These are phyloP conservation scores for Microctonus hyperodae DNA, from an alignment of 2,888 invertebrate genomes.

Conservation along the genomic window DNA sequence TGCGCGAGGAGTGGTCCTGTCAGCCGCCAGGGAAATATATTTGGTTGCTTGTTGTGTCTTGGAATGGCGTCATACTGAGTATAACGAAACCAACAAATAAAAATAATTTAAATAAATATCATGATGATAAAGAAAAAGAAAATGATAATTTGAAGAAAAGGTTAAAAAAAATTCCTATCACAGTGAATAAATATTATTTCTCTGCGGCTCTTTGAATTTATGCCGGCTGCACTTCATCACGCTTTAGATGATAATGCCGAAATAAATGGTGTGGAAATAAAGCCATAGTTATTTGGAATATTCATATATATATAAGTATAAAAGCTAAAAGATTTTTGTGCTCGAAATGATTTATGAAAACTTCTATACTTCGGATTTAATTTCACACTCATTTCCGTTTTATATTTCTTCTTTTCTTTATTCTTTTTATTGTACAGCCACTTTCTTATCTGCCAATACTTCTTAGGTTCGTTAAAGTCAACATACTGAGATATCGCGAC, in stretches of 20 bases:
- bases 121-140: not conserved
- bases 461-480: slow-evolving; percentile 6
- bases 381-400: no score
- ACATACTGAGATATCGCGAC: slow-evolving; percentile 1
- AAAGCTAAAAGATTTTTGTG: not conserved
- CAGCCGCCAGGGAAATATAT: slow-evolving; percentile 17
- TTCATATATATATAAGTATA: not conserved
- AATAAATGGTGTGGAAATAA: not conserved
- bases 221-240: not conserved
- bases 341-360: no score
- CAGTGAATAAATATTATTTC: not conserved
- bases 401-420: no score
- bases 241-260: not conserved
- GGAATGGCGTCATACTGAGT: slow-evolving; percentile 17
- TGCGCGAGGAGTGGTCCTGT: slow-evolving; percentile 22
- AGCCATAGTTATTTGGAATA: not conserved
- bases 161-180: not conserved
- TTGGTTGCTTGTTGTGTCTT: not conserved
- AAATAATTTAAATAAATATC: not conserved
- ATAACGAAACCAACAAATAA: not conserved
- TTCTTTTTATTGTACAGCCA: not conserved
- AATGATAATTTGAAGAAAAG: not conserved
- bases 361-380: not conserved
- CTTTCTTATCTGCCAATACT: not conserved
- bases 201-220: not conserved